Conservation (phyloP, 2,797 vertebrate genomes). For the Sternarchorhynchus goeldii region DNA sequence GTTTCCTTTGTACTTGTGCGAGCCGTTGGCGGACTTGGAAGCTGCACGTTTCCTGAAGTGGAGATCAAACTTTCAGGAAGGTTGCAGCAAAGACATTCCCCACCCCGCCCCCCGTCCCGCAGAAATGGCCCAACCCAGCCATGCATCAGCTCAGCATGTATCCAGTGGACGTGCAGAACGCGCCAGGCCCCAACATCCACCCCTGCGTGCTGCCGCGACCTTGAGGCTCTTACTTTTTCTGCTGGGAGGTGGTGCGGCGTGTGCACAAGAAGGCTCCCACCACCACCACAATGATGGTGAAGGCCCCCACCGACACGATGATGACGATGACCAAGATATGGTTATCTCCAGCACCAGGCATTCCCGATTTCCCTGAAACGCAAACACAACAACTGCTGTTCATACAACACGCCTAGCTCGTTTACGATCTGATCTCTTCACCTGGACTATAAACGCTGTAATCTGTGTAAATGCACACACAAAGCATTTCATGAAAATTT, state of each 20-base stretch:
- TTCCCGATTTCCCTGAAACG: constrained; percentile 83
- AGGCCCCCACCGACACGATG: constrained; percentile 90
- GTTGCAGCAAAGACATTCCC: neutral
- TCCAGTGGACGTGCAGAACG: neutral
- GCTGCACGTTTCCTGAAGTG: constrained; percentile 89
- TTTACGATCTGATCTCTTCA: neutral
- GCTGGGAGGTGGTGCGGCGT: constrained; percentile 89
- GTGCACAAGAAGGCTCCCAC: constrained; percentile 95
- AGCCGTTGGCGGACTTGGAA: constrained; percentile 93
- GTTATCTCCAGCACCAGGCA: constrained; percentile 83
- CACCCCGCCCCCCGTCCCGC: neutral
- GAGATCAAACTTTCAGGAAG: neutral
- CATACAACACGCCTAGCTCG: neutral
- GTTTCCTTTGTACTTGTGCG: constrained; percentile 98
- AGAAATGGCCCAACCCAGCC: neutral
- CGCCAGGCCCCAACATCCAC: neutral
- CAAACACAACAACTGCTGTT: constrained; percentile 7
- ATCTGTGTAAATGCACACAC: too few relatives aligned
- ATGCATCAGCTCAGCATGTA: neutral
- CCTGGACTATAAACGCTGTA: too few relatives aligned
- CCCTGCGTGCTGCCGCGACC: neutral
- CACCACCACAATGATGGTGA: constrained; percentile 92
- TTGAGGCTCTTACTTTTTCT: constrained; percentile 88
- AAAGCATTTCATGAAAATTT: too few relatives aligned
- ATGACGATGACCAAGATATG: constrained; percentile 90